These are phyloP conservation scores for Nineta flava DNA, from an alignment of 2,888 invertebrate genomes.

Conservation along the genomic window DNA sequence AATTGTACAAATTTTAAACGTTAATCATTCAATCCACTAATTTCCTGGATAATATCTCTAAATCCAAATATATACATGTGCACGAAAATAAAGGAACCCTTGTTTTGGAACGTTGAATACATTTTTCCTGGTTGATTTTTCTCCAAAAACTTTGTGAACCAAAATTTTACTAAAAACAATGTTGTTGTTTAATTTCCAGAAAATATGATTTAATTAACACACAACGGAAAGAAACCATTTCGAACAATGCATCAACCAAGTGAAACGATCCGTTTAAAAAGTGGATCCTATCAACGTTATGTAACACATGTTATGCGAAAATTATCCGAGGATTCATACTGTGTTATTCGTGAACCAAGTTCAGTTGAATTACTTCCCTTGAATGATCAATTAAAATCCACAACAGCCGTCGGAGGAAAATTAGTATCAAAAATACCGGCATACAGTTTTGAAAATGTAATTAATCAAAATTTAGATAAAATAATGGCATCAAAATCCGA, in stretches of 20 bases:
- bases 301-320: slow-evolving; percentile 3
- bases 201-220: too few relatives aligned
- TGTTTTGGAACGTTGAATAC: too few relatives aligned
- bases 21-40: too few relatives aligned
- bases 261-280: not conserved
- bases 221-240: too few relatives aligned
- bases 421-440: not conserved
- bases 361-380: not conserved
- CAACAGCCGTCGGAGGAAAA: not conserved
- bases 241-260: not conserved
- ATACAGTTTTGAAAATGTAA: slow-evolving; percentile 6
- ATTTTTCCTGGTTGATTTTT: too few relatives aligned
- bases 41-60: too few relatives aligned
- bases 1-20: too few relatives aligned
- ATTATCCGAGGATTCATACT: slow-evolving; percentile 2
- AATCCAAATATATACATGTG: too few relatives aligned
- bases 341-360: not conserved
- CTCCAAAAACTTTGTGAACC: too few relatives aligned
- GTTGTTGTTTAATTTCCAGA: too few relatives aligned
- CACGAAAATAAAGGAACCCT: too few relatives aligned
- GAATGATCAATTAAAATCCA: not conserved
- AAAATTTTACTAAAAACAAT: too few relatives aligned
- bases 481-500: not conserved
- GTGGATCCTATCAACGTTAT: slow-evolving; percentile 2
- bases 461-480: slow-evolving; percentile 4